Percentiles rank a stretch among this genome's conserved stretches.
Conservation (phyloP, 2,113 vertebrate genomes). For the Serilophus lunatus region DNA sequence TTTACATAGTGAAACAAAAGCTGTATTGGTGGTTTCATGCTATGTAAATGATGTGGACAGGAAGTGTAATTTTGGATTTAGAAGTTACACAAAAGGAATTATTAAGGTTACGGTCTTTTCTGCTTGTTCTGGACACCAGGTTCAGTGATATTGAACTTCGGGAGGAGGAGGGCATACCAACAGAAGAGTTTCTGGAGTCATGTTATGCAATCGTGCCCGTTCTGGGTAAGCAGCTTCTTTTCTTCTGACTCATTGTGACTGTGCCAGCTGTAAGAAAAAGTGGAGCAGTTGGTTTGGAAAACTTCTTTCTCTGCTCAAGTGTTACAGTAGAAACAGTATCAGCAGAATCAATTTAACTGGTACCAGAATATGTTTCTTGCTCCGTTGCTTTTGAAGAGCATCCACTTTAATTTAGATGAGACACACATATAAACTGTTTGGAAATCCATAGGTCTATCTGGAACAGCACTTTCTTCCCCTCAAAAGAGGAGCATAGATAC, state of each 20-base stretch:
- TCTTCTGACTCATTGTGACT: neutral
- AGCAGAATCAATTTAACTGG: neutral
- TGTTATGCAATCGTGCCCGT: slow-evolving; percentile 98
- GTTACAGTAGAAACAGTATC: neutral
- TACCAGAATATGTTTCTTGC: neutral
- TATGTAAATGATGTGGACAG: neutral
- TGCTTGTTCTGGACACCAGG: slow-evolving; percentile 68
- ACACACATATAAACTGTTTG: neutral
- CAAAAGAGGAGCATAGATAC: neutral
- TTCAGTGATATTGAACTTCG: slow-evolving; percentile 96
- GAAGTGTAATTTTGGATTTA: neutral
- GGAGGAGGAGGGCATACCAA: slow-evolving; percentile 92
- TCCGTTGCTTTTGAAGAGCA: neutral
- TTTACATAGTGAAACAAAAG: neutral
- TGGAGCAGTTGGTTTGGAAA: neutral
- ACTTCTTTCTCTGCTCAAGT: neutral
- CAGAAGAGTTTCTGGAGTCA: slow-evolving; percentile 93
- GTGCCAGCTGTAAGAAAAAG: neutral
- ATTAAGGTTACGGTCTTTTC: neutral
- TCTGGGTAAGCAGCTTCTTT: slow-evolving; percentile 81
- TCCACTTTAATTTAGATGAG: neutral
- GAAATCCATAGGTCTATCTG: neutral
- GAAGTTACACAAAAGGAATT: neutral
- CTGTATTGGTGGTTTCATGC: neutral
- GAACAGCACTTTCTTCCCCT: neutral